These are phyloP conservation scores for Coracias cyanogaster DNA, from an alignment of 2,797 vertebrate genomes.

Conservation along the genomic window DNA sequence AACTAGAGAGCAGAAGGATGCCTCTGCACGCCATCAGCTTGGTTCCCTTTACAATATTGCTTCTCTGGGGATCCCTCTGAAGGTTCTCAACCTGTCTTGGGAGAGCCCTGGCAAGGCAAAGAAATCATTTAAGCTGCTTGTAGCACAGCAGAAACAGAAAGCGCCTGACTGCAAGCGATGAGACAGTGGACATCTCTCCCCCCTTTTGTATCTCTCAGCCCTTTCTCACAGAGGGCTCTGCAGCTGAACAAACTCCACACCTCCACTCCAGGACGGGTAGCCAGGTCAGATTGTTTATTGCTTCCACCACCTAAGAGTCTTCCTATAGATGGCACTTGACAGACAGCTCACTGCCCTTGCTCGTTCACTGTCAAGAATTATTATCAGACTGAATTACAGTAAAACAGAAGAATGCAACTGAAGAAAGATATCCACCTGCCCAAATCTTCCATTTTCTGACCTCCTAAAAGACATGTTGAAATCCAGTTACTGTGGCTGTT, in stretches of 20 bases:
- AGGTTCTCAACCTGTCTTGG: not conserved
- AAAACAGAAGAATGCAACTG: not conserved
- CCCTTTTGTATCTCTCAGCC: not conserved
- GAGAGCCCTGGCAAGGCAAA: not conserved
- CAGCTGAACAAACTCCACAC: not conserved
- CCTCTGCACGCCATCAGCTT: not conserved
- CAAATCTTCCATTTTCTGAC: not conserved
- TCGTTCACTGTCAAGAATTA: not conserved
- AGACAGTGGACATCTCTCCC: not conserved
- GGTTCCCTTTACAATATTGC: not conserved
- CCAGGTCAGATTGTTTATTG: rapidly evolving
- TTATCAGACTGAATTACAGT: not conserved
- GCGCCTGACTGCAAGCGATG: rapidly evolving
- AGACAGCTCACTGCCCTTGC: not conserved
- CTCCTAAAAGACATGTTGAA: not conserved
- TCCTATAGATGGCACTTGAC: not conserved
- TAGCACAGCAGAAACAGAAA: not conserved
- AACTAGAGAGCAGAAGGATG: not conserved
- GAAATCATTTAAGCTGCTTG: not conserved
- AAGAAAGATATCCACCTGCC: not conserved
- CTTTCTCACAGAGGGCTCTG: not conserved
- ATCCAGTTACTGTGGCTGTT: not conserved
- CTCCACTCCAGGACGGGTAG: rapidly evolving
- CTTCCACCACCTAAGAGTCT: not conserved
- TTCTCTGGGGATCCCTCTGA: not conserved